A percentile compares a stretch with the other conserved stretches of the same genome.
Evolutionary conservation across 2,888 invertebrate genomes (phyloP).

Genomic region (Rosalia funebris): DNA sequence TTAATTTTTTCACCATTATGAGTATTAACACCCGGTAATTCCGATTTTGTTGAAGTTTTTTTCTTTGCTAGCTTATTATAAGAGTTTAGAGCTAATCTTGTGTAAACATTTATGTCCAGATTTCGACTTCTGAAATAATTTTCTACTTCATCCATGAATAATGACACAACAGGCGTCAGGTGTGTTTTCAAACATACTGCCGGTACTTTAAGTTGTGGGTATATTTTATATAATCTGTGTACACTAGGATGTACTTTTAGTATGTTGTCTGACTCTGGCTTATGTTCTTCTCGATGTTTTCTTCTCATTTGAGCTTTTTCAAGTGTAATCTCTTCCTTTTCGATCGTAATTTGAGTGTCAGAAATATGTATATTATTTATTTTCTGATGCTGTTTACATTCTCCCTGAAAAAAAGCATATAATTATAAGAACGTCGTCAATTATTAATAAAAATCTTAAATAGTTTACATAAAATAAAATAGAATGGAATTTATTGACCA

Average conservation of each 20-base stretch:
- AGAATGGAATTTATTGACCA: no score
- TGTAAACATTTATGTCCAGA: conserved; percentile 18
- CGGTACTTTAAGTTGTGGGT: conserved; percentile 33
- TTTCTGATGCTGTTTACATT: neutral
- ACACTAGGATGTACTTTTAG: conserved; percentile 31
- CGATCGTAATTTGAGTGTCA: conserved; percentile 31
- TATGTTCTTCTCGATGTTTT: neutral
- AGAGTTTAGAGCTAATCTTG: conserved; percentile 3
- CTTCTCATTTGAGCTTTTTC: neutral
- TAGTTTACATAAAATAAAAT: no score
- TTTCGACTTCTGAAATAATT: conserved; percentile 36
- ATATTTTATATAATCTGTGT: conserved; percentile 30
- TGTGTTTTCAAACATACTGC: conserved; percentile 7
- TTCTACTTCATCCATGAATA: conserved; percentile 46
- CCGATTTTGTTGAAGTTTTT: no score
- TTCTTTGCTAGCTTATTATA: neutral
- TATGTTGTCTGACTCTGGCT: neutral
- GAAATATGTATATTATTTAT: conserved; percentile 28
- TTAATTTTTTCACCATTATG: no score
- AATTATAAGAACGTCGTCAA: neutral
- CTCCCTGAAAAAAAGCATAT: conserved; percentile 20
- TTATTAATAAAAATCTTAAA: conserved; percentile 13
- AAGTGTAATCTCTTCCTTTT: conserved; percentile 9
- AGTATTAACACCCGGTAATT: no score
- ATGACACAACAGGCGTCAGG: conserved; percentile 40